Percentiles rank a stretch among this genome's conserved stretches.
Evolutionary conservation across 53 echinoderm and acorn worm genomes (phyloP).

Genomic region (Arbacia lixula): DNA sequence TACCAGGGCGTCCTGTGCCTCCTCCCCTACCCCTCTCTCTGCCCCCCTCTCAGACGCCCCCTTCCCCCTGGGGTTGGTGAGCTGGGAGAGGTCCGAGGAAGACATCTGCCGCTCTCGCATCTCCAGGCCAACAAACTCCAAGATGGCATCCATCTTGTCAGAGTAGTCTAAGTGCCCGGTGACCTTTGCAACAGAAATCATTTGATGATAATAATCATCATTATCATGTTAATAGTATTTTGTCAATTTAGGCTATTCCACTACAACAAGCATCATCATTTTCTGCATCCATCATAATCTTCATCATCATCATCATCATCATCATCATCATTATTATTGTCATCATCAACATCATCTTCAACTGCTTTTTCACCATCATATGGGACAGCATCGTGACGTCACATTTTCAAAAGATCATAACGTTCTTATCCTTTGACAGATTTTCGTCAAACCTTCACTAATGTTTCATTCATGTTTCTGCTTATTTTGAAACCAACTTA

Average conservation of each 20-base stretch:
- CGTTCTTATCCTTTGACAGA: no score
- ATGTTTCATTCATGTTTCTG: no score
- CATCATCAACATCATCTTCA: neutral
- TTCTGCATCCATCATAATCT: neutral
- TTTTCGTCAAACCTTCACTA: no score
- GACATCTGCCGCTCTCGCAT: constrained; percentile 46
- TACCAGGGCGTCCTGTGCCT: neutral
- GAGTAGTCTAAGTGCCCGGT: constrained; percentile 94
- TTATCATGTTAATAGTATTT: no score
- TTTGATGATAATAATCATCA: no score
- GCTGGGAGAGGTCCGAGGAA: constrained; percentile 21
- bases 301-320: neutral
- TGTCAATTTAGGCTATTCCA: no score
- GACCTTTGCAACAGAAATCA: no score
- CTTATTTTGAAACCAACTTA: no score
- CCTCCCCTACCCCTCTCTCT: neutral
- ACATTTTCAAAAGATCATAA: no score
- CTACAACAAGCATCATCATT: no score
- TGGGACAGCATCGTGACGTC: no score
- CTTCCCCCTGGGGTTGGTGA: constrained; percentile 6
- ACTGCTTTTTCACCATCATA: no score
- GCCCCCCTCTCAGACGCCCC: neutral
- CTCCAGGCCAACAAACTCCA: constrained; percentile 81
- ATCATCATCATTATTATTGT: neutral
- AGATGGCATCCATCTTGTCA: constrained; percentile 87